phyloP scores from a whole-genome alignment of 1,140 invertebrate species.

The Drosophila serrata region DNA sequence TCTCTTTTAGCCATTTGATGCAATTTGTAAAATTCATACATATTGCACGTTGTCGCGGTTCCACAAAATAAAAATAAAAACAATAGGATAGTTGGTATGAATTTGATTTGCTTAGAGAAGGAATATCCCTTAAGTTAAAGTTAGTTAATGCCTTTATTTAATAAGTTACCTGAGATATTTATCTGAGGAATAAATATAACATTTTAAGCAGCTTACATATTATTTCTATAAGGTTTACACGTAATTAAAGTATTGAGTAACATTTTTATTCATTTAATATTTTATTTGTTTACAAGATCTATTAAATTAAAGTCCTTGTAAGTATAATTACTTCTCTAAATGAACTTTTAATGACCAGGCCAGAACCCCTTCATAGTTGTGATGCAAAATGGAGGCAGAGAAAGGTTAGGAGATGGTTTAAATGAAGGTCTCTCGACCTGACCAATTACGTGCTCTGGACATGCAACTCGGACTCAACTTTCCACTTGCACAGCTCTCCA shows the following conservation, averaged over 20 bases:
- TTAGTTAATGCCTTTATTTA: background rate
- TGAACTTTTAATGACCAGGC: background rate
- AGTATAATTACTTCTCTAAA: background rate
- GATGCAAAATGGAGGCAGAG: background rate
- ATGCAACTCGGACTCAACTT: slow-evolving; percentile 9
- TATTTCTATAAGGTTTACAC: no score
- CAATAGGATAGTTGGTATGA: background rate
- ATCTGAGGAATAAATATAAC: background rate
- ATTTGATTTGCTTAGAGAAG: background rate
- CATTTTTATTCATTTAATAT: no score
- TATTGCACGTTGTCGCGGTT: slow-evolving; percentile 13
- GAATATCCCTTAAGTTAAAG: no score
- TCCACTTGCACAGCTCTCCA: background rate
- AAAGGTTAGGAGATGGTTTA: background rate
- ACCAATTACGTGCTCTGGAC: slow-evolving; percentile 34
- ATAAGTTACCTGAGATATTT: background rate
- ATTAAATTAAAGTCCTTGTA: background rate
- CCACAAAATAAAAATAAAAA: background rate
- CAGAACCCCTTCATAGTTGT: background rate
- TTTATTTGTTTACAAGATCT: background rate
- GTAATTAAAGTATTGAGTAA: no score
- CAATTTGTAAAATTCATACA: slow-evolving; percentile 22
- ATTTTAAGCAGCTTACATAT: no score
- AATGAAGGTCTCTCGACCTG: slow-evolving; percentile 32
- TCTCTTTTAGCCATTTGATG: slow-evolving; percentile 10